Evolutionary conservation across 2,888 invertebrate species (phyloP), one percentile per base, ranked within the genome.

Genomic region (Lepidocyrtinus sp.): DNA sequence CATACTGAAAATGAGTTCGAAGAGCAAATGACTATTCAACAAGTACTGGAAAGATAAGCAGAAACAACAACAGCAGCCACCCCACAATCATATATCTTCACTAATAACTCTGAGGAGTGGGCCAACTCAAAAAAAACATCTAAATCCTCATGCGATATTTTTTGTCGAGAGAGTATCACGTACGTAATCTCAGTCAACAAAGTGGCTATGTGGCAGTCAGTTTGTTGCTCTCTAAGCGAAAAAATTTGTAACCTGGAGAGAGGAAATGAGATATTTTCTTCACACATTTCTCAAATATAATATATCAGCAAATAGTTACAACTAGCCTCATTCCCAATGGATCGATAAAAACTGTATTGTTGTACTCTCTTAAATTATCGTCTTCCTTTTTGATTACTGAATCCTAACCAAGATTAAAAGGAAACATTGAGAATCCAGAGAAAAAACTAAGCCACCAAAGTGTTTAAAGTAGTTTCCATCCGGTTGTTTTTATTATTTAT

Each of bases 121-220:
- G 59, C 59, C 59, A 59, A 59, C 59, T n/a, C n/a, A n/a, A n/a
- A 21, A 9, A 19, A 59, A 36, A 5, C 59, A 21, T 21, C 22
- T n/a, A n/a, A 59, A 5, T 36, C 36, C 12, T 7, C 36, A 36
- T 7, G n/a, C n/a, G 59, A 7, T 21, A 3, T 59, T 9, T 21
- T 59, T 59, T 59, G 55, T 55, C 17, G 17, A 55, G 17, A 55
- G 55, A 55, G 59, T n/a, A 59, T 59, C 59, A 59, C 59, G 59
- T 59, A 59, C 59, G 36, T 21, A 59, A 59, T 59, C 59, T 59
- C 59, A 59, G 59, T 59, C 21, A 59, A 1, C 22, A n/a, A 5
- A 21, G 19, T 21, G 2, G n/a, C 19, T n/a, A 59, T 59, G 59
- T 5, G 22, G 21, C 59, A 59, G 59, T 59, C 21, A 59, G 59